phyloP scores from a whole-genome alignment of 1,140 invertebrate genomes.

The Linepithema humile region DNA sequence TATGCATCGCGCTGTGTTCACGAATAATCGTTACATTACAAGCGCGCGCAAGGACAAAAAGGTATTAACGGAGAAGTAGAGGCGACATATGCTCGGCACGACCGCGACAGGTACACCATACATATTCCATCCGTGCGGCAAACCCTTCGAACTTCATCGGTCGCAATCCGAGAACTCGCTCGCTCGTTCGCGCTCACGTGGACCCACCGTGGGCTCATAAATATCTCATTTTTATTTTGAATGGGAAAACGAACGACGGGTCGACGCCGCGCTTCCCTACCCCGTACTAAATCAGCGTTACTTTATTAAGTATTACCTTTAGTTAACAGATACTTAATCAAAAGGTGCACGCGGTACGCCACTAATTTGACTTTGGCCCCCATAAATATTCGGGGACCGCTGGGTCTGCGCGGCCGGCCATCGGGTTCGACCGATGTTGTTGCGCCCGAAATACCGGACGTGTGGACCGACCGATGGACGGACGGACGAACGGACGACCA shows the following conservation, averaged over 20 bases:
- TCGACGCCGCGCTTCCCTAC: slow-evolving; percentile 75
- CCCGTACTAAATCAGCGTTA: slow-evolving; percentile 84
- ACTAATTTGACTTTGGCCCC: slow-evolving; percentile 85
- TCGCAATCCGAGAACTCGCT: slow-evolving; percentile 39
- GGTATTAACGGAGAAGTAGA: not conserved
- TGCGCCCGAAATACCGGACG: slow-evolving; percentile 78
- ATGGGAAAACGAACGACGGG: slow-evolving; percentile 83
- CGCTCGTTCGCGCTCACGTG: slow-evolving; percentile 35
- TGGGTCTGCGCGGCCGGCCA: slow-evolving; percentile 46
- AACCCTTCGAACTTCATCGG: slow-evolving; percentile 70
- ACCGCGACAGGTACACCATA: slow-evolving; percentile 18
- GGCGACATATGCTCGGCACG: slow-evolving; percentile 17
- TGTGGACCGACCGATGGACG: slow-evolving; percentile 66
- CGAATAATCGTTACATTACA: slow-evolving; percentile 28
- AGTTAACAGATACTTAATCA: slow-evolving; percentile 86
- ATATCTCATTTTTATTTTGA: slow-evolving; percentile 85
- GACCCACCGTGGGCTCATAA: slow-evolving; percentile 76
- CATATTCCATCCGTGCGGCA: slow-evolving; percentile 20
- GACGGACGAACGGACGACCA: slow-evolving; percentile 75
- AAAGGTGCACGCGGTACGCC: slow-evolving; percentile 84
- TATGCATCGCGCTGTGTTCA: not conserved
- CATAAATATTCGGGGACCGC: slow-evolving; percentile 83
- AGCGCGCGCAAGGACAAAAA: not conserved
- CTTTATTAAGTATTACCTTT: slow-evolving; percentile 86
- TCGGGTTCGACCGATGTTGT: slow-evolving; percentile 52